Percentiles rank a stretch among this genome's conserved stretches.
Conservation (phyloP, 1,140 invertebrate genomes). For the Marisa cornuarietis region DNA sequence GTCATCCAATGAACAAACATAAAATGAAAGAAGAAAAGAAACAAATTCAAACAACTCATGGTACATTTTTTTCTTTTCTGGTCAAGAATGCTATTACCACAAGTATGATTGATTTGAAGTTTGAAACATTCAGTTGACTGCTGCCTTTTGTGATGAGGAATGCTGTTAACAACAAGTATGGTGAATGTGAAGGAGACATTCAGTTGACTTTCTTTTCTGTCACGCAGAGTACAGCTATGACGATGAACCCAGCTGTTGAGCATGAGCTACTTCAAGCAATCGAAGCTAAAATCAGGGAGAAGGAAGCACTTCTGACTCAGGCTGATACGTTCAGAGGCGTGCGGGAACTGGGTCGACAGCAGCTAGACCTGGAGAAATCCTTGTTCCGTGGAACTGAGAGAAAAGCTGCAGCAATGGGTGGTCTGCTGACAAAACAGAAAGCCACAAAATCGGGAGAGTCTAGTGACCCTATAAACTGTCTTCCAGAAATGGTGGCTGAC, state of each 20-base stretch:
- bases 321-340: slow-evolving; percentile 44
- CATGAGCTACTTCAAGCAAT: slow-evolving; percentile 42
- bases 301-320: slow-evolving; percentile 28
- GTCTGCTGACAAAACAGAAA: slow-evolving; percentile 29
- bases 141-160: no score
- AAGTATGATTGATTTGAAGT: no score
- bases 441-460: slow-evolving; percentile 19
- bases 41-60: no score
- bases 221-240: no score
- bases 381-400: slow-evolving; percentile 32
- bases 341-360: slow-evolving; percentile 43
- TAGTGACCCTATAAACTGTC: slow-evolving; percentile 44
- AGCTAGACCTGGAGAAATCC: slow-evolving; percentile 54
- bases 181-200: no score
- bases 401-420: slow-evolving; percentile 32
- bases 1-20: no score
- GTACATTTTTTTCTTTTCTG: no score
- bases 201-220: no score
- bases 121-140: no score
- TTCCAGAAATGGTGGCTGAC: slow-evolving; percentile 43
- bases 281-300: slow-evolving; percentile 46
- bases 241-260: slow-evolving; percentile 34
- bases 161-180: no score
- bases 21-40: no score
- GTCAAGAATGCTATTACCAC: no score